Conservation (phyloP, 2,797 vertebrate species). For the Clarias fuscus region DNA sequence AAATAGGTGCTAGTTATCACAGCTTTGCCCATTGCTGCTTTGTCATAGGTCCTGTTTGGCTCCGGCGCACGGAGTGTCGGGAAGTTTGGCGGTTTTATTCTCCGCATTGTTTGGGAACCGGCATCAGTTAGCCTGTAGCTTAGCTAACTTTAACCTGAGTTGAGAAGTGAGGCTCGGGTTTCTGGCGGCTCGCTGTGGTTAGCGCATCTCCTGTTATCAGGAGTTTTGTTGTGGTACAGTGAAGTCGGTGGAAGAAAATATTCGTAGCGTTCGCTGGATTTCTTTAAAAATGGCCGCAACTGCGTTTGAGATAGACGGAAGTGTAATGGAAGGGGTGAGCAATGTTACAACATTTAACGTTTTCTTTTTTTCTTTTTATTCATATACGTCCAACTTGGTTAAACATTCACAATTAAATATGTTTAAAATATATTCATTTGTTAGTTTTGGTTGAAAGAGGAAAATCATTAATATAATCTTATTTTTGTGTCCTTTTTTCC, state of each 20-base stretch:
- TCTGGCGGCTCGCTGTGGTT: background rate
- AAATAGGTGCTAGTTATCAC: background rate
- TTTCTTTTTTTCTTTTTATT: background rate
- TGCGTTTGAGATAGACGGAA: conserved; percentile 84
- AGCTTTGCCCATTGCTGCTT: background rate
- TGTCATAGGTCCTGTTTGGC: background rate
- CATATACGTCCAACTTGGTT: background rate
- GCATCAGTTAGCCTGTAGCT: conserved; percentile 28
- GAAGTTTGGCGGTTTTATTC: conserved; percentile 51
- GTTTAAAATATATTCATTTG: background rate
- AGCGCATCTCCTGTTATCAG: background rate
- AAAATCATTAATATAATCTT: background rate
- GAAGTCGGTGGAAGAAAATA: background rate
- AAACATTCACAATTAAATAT: background rate
- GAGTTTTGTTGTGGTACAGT: background rate
- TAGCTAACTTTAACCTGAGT: conserved; percentile 33
- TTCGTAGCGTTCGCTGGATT: conserved; percentile 34
- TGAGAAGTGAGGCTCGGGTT: background rate
- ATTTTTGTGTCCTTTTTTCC: conserved; percentile 13
- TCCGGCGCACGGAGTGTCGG: conserved; percentile 34
- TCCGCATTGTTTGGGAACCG: conserved; percentile 56
- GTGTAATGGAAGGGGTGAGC: conserved; percentile 93
- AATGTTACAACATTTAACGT: conserved; percentile 3
- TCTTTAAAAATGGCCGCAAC: conserved; percentile 67
- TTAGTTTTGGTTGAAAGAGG: background rate